phyloP scores from a whole-genome alignment of 2,113 vertebrate genomes.

The Chinchilla lanigera region DNA sequence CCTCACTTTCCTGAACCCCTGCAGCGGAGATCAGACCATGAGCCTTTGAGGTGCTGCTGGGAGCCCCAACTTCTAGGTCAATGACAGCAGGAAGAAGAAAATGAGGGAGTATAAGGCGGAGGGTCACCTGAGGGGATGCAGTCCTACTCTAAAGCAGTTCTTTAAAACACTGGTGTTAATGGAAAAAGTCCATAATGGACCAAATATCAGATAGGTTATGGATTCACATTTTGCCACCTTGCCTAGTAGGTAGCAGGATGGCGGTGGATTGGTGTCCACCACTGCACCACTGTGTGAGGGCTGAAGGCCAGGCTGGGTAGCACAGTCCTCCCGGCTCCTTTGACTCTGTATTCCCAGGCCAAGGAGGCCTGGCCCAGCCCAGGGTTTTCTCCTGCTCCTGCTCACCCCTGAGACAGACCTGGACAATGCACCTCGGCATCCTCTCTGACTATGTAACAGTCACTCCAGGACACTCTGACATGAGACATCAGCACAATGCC shows the following conservation, averaged over 20 bases:
- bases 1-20: not conserved
- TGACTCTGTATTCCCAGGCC: not conserved
- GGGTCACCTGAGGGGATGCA: too few species aligned
- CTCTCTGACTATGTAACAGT: not conserved
- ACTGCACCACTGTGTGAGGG: too few species aligned
- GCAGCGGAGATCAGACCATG: not conserved
- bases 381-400: not conserved
- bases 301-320: not conserved
- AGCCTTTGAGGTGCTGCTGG: not conserved
- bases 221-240: accelerated
- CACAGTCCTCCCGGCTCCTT: not conserved
- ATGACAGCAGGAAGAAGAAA: too few species aligned
- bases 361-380: not conserved
- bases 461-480: not conserved
- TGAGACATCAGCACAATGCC: not conserved
- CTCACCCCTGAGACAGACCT: not conserved
- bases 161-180: not conserved
- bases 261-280: not conserved
- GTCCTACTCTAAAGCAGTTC: accelerated
- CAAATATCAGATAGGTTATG: too few species aligned
- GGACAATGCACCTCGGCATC: not conserved
- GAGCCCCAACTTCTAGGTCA: not conserved
- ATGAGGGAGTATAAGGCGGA: not conserved
- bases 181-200: too few species aligned
- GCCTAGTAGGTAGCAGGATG: not conserved